phyloP scores from a whole-genome alignment of 2,888 invertebrate genomes.

The Synergus umbraculus region DNA sequence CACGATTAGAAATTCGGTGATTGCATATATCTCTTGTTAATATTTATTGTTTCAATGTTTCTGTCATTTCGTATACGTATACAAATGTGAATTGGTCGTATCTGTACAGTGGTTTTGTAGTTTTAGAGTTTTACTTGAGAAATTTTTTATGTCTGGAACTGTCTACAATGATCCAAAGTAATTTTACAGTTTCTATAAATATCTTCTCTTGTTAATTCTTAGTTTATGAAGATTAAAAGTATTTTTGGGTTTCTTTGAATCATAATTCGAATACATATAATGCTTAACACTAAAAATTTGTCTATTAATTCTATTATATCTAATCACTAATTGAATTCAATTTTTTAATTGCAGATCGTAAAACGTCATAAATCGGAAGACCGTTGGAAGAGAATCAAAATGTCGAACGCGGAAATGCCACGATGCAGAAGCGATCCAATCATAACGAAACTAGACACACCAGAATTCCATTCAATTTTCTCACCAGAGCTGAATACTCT shows the following conservation, averaged over 20 bases:
- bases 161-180: neutral
- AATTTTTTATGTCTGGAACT: neutral
- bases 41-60: neutral
- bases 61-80: neutral
- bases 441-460: conserved; percentile 84
- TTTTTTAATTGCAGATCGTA: conserved; percentile 43
- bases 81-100: neutral
- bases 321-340: neutral
- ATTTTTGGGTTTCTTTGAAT: neutral
- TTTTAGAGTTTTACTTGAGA: neutral
- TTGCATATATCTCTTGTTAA: neutral
- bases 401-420: conserved; percentile 63
- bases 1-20: neutral
- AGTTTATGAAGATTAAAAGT: neutral
- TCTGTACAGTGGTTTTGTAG: neutral
- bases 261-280: neutral
- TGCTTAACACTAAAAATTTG: neutral
- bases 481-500: conserved; percentile 88
- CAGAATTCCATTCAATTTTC: conserved; percentile 88
- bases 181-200: neutral
- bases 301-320: neutral
- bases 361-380: conserved; percentile 45
- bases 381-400: conserved; percentile 58
- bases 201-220: neutral
- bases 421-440: conserved; percentile 82